Evolutionary conservation across 2,888 invertebrate genomes (phyloP).

Genomic region (Operophtera brumata): DNA sequence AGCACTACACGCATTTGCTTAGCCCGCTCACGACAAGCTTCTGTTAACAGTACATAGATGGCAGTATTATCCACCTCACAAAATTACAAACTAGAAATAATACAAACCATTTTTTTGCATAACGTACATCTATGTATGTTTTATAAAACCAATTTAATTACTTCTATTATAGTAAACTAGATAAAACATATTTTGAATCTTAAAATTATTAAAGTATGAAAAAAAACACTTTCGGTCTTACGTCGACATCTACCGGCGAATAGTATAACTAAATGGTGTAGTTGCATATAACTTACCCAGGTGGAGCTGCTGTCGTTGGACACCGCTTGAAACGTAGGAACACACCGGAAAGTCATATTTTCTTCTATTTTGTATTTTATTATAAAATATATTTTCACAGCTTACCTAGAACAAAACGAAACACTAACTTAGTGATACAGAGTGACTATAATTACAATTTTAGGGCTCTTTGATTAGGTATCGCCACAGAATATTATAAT

Average conservation of each 20-base stretch:
- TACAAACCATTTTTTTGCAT: too few relatives aligned
- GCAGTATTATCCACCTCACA: slow-evolving; percentile 7
- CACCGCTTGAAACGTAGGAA: slow-evolving; percentile 83
- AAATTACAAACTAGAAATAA: not conserved
- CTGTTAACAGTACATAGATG: slow-evolving; percentile 15
- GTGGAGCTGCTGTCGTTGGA: slow-evolving; percentile 83
- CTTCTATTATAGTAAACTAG: too few relatives aligned
- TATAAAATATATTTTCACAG: slow-evolving; percentile 73
- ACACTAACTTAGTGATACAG: slow-evolving; percentile 80
- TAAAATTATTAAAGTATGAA: too few relatives aligned
- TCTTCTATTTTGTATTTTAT: slow-evolving; percentile 40
- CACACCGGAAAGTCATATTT: slow-evolving; percentile 85
- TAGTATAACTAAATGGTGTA: slow-evolving; percentile 36
- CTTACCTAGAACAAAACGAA: slow-evolving; percentile 85
- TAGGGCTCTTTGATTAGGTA: not conserved
- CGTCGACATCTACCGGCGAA: slow-evolving; percentile 39
- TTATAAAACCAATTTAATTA: too few relatives aligned
- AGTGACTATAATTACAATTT: slow-evolving; percentile 11
- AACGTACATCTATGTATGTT: too few relatives aligned
- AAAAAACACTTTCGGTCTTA: not conserved
- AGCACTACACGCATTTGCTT: not conserved
- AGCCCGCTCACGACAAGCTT: not conserved
- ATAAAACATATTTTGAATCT: too few relatives aligned
- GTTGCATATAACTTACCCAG: slow-evolving; percentile 80
- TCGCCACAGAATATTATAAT: too few relatives aligned